Conservation (phyloP, 2,797 vertebrate species). For the Ctenopoma kingsleyae region DNA sequence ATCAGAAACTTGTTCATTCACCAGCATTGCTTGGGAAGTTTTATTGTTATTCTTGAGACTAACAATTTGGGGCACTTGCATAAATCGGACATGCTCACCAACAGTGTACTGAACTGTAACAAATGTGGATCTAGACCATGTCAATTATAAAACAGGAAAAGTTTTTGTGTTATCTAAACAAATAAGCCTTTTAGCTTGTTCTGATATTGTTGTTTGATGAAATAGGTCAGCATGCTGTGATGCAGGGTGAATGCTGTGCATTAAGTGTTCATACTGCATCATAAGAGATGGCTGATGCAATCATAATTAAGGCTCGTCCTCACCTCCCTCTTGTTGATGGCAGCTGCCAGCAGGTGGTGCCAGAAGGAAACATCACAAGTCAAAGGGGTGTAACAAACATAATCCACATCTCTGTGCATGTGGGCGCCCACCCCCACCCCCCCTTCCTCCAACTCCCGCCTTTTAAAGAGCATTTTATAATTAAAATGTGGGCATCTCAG, state of each 20-base stretch:
- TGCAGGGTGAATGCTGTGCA: constrained; percentile 29
- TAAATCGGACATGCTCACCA: constrained; percentile 46
- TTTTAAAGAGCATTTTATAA: constrained; percentile 79
- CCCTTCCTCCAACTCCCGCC: constrained; percentile 33
- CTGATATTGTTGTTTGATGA: background rate
- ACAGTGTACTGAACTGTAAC: constrained; percentile 48
- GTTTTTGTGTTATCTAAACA: constrained; percentile 3
- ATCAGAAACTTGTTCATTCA: constrained; percentile 65
- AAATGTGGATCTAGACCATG: constrained; percentile 54
- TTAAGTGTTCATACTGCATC: constrained; percentile 64
- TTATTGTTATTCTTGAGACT: constrained; percentile 73
- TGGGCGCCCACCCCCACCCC: constrained; percentile 44
- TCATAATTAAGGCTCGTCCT: constrained; percentile 76
- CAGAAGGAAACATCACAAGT: constrained; percentile 75
- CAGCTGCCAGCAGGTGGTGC: constrained; percentile 83
- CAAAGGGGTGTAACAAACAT: constrained; percentile 74
- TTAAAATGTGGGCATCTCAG: constrained; percentile 79
- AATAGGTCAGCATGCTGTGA: constrained; percentile 4
- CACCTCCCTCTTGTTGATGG: constrained; percentile 50
- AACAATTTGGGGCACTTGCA: constrained; percentile 59
- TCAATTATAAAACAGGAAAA: constrained; percentile 61
- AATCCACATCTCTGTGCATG: constrained; percentile 72
- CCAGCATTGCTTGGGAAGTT: constrained; percentile 67
- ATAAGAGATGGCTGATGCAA: constrained; percentile 83
- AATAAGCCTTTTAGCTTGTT: background rate